phyloP scores from a whole-genome alignment of 2,797 vertebrate species.

The Lepidocolaptes lacrymiger region DNA sequence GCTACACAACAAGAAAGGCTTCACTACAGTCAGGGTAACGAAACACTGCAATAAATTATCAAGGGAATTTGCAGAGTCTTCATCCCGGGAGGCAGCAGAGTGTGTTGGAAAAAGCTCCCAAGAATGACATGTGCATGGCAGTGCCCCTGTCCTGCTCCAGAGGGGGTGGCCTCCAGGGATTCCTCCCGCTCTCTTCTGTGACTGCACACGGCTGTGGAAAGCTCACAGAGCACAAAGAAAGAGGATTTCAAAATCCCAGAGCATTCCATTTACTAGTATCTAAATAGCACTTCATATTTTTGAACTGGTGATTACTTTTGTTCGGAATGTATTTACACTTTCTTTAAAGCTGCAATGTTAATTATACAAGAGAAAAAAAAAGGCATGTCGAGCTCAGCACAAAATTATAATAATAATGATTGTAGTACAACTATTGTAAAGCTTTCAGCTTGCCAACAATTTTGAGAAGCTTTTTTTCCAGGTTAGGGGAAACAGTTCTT shows the following conservation, averaged over 20 bases:
- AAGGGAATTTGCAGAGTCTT: neutral
- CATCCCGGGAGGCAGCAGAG: neutral
- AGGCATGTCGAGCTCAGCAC: fast-evolving
- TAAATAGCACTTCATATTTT: neutral
- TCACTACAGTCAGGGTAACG: neutral
- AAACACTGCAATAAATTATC: neutral
- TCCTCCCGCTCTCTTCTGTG: neutral
- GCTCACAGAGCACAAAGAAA: neutral
- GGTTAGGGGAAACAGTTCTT: neutral
- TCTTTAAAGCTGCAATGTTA: neutral
- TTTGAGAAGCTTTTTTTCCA: neutral
- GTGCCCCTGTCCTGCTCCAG: neutral
- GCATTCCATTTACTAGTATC: neutral
- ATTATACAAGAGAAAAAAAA: neutral
- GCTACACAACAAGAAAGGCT: neutral
- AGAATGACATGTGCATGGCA: fast-evolving
- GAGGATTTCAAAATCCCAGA: neutral
- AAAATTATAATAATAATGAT: neutral
- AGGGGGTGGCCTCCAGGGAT: neutral
- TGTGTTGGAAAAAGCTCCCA: conserved; percentile 24
- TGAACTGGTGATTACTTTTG: neutral
- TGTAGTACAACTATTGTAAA: neutral
- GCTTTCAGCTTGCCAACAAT: neutral
- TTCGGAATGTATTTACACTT: neutral
- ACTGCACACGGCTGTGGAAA: neutral